Evolutionary conservation across 2,888 invertebrate species (phyloP).

Genomic region (Isotomurus palustris): DNA sequence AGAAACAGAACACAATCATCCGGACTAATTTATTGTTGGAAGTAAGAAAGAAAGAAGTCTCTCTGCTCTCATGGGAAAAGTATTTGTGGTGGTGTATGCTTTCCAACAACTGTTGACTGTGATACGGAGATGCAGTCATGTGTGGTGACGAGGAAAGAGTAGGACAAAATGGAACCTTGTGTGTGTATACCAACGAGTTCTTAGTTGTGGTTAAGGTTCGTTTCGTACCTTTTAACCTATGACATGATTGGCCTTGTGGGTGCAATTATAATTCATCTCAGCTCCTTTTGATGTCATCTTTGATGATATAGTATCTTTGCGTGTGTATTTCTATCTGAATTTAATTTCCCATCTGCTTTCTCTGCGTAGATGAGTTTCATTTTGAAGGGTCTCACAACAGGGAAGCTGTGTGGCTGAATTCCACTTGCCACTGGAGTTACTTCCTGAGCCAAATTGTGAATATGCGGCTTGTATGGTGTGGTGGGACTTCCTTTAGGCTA

Average conservation of each 20-base stretch:
- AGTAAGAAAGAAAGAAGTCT: no score
- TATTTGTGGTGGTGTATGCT: no score
- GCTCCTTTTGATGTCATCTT: slow-evolving; percentile 1
- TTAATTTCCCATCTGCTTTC: background rate
- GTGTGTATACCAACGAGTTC: background rate
- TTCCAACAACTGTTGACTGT: no score
- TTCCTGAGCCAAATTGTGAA: background rate
- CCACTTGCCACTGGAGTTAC: background rate
- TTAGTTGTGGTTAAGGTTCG: background rate
- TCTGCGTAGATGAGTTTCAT: background rate
- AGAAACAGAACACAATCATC: no score
- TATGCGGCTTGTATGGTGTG: no score
- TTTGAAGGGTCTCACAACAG: background rate
- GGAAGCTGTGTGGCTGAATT: background rate
- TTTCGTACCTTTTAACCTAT: background rate
- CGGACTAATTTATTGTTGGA: no score
- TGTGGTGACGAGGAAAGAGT: background rate
- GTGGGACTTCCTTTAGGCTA: no score
- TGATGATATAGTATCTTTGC: no score
- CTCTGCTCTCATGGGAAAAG: no score
- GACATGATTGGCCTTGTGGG: background rate
- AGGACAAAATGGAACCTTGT: background rate
- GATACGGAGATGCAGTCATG: no score
- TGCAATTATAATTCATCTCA: background rate
- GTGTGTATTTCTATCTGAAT: background rate